phyloP scores from a whole-genome alignment of 2,888 invertebrate genomes.

The Uloborus plumipes region DNA sequence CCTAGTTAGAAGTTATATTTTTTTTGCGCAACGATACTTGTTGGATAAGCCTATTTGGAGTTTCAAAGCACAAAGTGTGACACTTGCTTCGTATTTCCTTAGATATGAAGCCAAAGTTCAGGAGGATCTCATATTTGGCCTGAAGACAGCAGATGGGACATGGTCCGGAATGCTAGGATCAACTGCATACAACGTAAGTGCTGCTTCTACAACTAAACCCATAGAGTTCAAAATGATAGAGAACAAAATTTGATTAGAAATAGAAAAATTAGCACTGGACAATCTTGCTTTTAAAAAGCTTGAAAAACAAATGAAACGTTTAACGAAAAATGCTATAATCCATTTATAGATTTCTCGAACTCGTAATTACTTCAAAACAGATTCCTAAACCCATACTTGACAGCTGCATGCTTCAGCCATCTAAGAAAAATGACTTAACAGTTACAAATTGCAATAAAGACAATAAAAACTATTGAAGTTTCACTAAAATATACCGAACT shows the following conservation, averaged over 20 bases:
- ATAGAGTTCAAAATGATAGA: neutral
- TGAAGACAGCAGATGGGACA: neutral
- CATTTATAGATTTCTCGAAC: neutral
- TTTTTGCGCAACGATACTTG: neutral
- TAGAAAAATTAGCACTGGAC: no score
- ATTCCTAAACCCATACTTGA: no score
- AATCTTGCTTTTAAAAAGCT: neutral
- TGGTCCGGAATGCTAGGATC: conserved; percentile 39
- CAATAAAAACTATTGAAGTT: no score
- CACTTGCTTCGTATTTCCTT: neutral
- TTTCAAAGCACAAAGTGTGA: neutral
- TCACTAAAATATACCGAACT: no score
- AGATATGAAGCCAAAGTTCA: conserved; percentile 13
- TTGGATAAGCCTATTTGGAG: no score
- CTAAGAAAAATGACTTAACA: no score
- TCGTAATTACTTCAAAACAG: no score
- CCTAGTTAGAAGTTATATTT: neutral
- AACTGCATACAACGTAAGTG: conserved; percentile 17
- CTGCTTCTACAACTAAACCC: neutral
- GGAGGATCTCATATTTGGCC: conserved; percentile 9
- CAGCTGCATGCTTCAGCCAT: no score
- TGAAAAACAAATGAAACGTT: neutral
- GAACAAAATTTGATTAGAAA: neutral
- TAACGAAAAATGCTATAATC: neutral
- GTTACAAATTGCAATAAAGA: no score